phyloP scores from a whole-genome alignment of 2,113 vertebrate species.

The Ammospiza nelsoni region DNA sequence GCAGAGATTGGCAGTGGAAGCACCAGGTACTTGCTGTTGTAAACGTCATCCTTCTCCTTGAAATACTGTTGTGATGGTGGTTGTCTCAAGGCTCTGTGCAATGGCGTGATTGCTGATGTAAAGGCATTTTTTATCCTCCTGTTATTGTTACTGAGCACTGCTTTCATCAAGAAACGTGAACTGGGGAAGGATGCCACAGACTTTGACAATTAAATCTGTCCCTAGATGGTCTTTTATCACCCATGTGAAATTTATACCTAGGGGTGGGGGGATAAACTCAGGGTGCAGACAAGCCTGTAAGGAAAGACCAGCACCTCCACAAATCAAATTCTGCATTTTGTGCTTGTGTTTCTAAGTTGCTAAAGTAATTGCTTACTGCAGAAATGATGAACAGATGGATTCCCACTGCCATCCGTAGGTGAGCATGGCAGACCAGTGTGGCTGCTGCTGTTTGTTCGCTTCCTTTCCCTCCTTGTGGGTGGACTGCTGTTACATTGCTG shows the following conservation, averaged over 20 bases:
- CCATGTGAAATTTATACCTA: not conserved
- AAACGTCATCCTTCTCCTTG: not conserved
- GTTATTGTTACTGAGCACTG: not conserved
- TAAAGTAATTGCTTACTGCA: not conserved
- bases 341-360: not conserved
- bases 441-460: not conserved
- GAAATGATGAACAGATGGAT: not conserved
- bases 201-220: not conserved
- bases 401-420: not conserved
- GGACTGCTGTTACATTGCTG: not conserved
- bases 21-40: not conserved
- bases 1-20: not conserved
- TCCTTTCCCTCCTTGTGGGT: not conserved
- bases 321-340: not conserved
- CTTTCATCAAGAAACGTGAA: not conserved
- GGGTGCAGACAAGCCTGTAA: not conserved
- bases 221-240: not conserved
- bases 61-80: not conserved
- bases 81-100: not conserved
- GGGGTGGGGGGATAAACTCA: fast-evolving
- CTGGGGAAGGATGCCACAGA: not conserved
- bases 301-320: not conserved
- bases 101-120: fast-evolving
- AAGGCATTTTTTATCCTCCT: not conserved
- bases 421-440: not conserved